Evolutionary conservation across 1,140 invertebrate species (phyloP).

Genomic region (Diuraphis noxia): DNA sequence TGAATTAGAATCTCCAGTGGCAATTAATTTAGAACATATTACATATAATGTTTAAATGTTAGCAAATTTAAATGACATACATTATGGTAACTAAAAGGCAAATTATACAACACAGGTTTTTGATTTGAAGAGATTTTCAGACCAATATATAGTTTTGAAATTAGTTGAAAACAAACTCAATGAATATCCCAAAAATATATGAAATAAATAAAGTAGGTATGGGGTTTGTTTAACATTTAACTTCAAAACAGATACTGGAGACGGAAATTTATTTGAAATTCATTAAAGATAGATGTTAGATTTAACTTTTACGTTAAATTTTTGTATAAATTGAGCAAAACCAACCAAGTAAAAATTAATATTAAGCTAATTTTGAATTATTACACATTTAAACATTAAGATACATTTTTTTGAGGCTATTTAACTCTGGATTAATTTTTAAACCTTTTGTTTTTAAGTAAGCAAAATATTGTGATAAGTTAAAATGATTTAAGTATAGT

Average conservation of each 20-base stretch:
- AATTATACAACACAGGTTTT: constrained; percentile 19
- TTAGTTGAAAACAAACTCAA: background rate
- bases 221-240: background rate
- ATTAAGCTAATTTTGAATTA: background rate
- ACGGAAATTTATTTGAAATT: background rate
- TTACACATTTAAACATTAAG: background rate
- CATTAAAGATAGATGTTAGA: background rate
- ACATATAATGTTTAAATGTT: background rate
- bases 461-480: background rate
- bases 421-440: background rate
- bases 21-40: constrained; percentile 15
- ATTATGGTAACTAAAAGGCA: constrained; percentile 45
- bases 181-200: background rate
- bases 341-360: background rate
- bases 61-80: constrained; percentile 20
- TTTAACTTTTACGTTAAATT: background rate
- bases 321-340: constrained; percentile 9
- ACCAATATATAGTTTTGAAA: background rate
- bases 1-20: background rate
- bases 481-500: background rate
- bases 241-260: background rate
- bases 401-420: background rate
- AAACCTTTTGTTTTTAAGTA: background rate
- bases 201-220: background rate
- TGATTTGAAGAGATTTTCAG: constrained; percentile 11